Conservation (phyloP, 2,113 vertebrate genomes). For the Strigops habroptila region DNA sequence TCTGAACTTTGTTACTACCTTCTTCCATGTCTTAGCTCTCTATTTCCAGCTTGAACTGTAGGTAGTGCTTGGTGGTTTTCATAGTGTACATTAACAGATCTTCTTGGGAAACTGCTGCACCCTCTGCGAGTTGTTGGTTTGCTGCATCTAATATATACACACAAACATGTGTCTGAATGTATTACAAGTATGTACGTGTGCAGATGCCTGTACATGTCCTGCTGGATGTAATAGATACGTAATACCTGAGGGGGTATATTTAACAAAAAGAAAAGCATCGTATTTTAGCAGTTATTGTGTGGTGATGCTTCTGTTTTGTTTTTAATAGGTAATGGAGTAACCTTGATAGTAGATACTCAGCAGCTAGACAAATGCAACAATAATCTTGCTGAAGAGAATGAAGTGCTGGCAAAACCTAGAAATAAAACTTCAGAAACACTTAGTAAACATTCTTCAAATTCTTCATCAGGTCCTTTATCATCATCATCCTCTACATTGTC, state of each 20-base stretch:
- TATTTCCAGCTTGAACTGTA: background rate
- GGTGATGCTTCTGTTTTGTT: conserved; percentile 18
- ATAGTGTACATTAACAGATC: background rate
- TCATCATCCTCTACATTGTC: conserved; percentile 87
- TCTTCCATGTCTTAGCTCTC: background rate
- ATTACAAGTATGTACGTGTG: background rate
- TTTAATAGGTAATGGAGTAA: conserved; percentile 87
- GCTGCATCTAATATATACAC: background rate
- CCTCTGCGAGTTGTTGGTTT: background rate
- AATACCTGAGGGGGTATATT: background rate
- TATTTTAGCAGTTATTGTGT: background rate
- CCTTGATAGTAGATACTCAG: conserved; percentile 87
- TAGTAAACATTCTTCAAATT: conserved; percentile 92
- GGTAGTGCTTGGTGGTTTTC: background rate
- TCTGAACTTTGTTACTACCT: background rate
- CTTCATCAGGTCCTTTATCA: conserved; percentile 89
- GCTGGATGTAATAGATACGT: background rate
- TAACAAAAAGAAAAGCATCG: background rate
- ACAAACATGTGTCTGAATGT: rapidly evolving
- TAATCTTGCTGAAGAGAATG: conserved; percentile 84
- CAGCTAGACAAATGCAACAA: conserved; percentile 96
- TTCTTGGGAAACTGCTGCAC: background rate
- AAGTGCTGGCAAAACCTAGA: conserved; percentile 77
- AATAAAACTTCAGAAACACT: conserved; percentile 79
- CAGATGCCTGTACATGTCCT: background rate